These are phyloP conservation scores for Beaufortia kweichowensis DNA, from an alignment of 2,113 vertebrate species.

Conservation along the genomic window DNA sequence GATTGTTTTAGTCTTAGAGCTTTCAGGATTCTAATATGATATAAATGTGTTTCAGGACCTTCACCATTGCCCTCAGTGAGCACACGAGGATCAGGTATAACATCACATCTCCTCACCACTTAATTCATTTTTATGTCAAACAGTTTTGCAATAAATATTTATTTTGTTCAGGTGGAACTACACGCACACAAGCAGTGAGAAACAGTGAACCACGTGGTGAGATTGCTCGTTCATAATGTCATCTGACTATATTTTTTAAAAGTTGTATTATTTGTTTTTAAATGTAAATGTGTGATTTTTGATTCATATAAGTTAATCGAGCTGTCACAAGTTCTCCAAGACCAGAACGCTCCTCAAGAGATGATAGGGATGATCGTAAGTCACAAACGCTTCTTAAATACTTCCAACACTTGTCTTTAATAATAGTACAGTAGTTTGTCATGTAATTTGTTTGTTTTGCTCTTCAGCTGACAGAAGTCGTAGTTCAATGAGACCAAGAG, in stretches of 20 bases:
- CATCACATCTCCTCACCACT: background rate
- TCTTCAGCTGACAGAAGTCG: conserved; percentile 52
- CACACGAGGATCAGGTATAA: conserved; percentile 54
- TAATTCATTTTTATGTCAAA: background rate
- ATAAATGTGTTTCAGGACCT: conserved; percentile 50
- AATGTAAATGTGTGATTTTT: background rate
- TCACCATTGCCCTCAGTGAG: conserved; percentile 54
- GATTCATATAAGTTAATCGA: conserved; percentile 18
- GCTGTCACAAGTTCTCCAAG: conserved; percentile 57
- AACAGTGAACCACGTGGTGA: conserved; percentile 63
- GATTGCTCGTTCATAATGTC: background rate
- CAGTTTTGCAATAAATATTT: background rate
- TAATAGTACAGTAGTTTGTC: background rate
- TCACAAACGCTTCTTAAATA: conserved; percentile 8
- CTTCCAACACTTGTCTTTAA: background rate
- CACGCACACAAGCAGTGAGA: conserved; percentile 60
- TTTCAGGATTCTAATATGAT: background rate
- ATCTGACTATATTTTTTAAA: background rate
- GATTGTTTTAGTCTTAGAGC: conserved; percentile 19
- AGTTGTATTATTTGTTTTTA: background rate
- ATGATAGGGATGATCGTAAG: conserved; percentile 61
- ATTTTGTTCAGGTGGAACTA: conserved; percentile 1
- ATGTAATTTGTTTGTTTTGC: background rate
- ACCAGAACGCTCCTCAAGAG: conserved; percentile 49
- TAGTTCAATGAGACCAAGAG: conserved; percentile 58